These are phyloP conservation scores for Cyanoderma ruficeps DNA, from an alignment of 2,113 vertebrate species.

Conservation along the genomic window DNA sequence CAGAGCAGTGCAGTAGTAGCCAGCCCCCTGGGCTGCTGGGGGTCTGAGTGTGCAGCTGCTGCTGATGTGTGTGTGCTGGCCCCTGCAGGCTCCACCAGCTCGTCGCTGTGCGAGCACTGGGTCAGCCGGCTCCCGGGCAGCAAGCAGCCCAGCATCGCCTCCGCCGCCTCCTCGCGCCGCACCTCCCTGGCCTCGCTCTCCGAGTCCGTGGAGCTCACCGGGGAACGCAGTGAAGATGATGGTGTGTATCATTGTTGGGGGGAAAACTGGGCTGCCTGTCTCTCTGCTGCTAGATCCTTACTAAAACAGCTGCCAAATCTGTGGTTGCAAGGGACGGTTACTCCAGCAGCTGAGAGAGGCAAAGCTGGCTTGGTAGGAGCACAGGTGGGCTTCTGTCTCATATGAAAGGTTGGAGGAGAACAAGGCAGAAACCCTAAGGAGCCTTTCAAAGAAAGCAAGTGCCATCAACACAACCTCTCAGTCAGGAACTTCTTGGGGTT, in stretches of 20 bases:
- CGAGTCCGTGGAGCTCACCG: slow-evolving; percentile 89
- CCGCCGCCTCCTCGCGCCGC: slow-evolving; percentile 91
- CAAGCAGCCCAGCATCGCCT: slow-evolving; percentile 91
- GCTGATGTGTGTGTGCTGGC: background rate
- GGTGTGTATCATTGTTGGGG: slow-evolving; percentile 72
- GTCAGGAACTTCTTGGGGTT: background rate
- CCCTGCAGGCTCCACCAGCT: slow-evolving; percentile 92
- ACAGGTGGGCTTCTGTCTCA: background rate
- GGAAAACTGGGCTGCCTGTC: no score
- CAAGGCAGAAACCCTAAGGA: background rate
- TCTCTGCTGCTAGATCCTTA: background rate
- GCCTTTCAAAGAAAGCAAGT: background rate
- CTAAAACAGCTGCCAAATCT: background rate
- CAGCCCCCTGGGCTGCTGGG: no score
- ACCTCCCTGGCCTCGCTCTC: slow-evolving; percentile 93
- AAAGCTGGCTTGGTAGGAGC: background rate
- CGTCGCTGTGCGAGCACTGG: slow-evolving; percentile 98
- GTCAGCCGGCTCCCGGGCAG: slow-evolving; percentile 92
- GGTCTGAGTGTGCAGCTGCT: background rate
- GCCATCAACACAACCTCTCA: background rate
- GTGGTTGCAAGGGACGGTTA: fast-evolving
- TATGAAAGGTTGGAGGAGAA: background rate
- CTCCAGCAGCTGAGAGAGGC: background rate
- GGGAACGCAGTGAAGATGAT: slow-evolving; percentile 91
- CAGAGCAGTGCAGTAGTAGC: no score